Percentiles rank a stretch among this genome's conserved stretches.
phyloP scores from a whole-genome alignment of 2,113 vertebrate genomes.

The Sialia sialis region DNA sequence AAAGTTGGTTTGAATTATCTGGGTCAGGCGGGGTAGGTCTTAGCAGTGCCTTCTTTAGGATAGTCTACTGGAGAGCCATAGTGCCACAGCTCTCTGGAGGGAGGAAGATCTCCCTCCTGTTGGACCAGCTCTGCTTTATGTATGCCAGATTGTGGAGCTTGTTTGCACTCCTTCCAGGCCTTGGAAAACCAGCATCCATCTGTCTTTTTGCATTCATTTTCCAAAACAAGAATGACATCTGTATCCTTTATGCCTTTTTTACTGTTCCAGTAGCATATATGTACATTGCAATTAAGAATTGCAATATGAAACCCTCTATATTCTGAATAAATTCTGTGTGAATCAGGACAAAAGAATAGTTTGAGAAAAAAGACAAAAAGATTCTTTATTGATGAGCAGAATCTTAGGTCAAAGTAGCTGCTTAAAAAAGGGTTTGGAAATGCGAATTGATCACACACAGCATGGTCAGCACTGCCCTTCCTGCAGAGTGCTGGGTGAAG shows the following conservation, averaged over 20 bases:
- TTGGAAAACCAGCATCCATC: neutral
- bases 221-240: neutral
- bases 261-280: neutral
- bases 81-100: neutral
- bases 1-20: neutral
- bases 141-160: neutral
- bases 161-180: neutral
- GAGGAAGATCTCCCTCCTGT: neutral
- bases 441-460: neutral
- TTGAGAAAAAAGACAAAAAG: neutral
- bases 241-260: neutral
- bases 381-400: neutral
- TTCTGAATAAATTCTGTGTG: neutral
- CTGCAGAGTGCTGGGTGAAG: rapidly evolving
- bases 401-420: neutral
- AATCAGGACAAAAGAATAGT: neutral
- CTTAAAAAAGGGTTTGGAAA: neutral
- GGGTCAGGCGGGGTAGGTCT: neutral
- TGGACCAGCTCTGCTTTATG: neutral
- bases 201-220: neutral
- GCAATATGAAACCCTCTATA: neutral
- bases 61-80: neutral
- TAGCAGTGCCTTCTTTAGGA: neutral
- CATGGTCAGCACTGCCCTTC: neutral
- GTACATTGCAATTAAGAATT: neutral